Evolutionary conservation across 1,140 invertebrate species (phyloP).

Genomic region (Apis cerana): DNA sequence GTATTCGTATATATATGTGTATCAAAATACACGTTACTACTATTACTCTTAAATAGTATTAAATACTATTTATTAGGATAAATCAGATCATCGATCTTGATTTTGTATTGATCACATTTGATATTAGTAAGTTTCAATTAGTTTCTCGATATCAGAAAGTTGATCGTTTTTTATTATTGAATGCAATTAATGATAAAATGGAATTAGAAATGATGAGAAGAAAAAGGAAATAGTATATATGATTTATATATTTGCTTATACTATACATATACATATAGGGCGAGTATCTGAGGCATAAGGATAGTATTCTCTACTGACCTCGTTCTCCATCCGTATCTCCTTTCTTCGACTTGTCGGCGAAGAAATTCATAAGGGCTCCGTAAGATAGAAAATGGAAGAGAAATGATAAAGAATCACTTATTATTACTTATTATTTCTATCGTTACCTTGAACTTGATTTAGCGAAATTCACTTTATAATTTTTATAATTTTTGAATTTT

Average conservation of each 20-base stretch:
- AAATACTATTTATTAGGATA: not conserved
- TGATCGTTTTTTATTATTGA: not conserved
- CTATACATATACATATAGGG: not conserved
- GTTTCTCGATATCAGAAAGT: too few species aligned
- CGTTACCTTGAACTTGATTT: not conserved
- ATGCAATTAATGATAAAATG: not conserved
- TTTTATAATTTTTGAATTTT: not conserved
- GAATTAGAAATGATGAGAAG: not conserved
- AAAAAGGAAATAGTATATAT: not conserved
- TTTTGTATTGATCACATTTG: not conserved
- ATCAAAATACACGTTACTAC: constrained; percentile 50
- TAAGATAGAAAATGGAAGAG: not conserved
- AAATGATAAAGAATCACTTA: not conserved
- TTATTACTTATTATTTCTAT: not conserved
- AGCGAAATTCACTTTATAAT: not conserved
- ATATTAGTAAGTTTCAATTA: not conserved
- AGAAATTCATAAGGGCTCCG: not conserved
- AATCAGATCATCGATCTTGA: not conserved
- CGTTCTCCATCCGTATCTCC: constrained; percentile 49
- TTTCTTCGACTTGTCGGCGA: constrained; percentile 22
- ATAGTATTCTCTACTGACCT: constrained; percentile 50
- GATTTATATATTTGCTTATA: too few species aligned
- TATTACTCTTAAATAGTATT: not conserved
- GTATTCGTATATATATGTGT: constrained; percentile 35
- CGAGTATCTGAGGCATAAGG: constrained; percentile 11